phyloP scores from a whole-genome alignment of 2,797 vertebrate species.

The Ficedula albicollis region DNA sequence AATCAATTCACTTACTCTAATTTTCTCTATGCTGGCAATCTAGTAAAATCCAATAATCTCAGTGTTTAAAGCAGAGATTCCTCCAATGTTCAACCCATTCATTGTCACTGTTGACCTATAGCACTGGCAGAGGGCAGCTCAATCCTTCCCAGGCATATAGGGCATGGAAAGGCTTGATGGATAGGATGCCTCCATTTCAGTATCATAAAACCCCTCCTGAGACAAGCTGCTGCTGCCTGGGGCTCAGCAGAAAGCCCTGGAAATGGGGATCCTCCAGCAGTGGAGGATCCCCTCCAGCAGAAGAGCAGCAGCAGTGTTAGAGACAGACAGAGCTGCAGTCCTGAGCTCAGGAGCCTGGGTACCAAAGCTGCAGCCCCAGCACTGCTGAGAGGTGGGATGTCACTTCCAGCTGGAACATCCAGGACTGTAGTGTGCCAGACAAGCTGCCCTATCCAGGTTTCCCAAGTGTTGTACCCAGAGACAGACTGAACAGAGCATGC shows the following conservation, averaged over 20 bases:
- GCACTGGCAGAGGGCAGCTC: neutral
- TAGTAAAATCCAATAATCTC: neutral
- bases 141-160: neutral
- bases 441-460: neutral
- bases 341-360: neutral
- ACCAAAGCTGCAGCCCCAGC: neutral
- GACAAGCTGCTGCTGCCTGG: neutral
- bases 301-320: too few relatives aligned
- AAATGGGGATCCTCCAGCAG: neutral
- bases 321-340: neutral
- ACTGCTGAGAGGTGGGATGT: neutral
- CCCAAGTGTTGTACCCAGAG: neutral
- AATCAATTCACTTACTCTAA: neutral
- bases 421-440: neutral
- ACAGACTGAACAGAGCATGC: neutral
- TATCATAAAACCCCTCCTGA: neutral
- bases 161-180: neutral
- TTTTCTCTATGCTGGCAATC: neutral
- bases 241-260: neutral
- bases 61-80: neutral
- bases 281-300: too few relatives aligned
- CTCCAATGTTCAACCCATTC: neutral
- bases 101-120: neutral
- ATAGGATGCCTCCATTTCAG: neutral
- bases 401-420: neutral